Evolutionary conservation across 2,113 vertebrate genomes (phyloP).

Genomic region (Anoplopoma fimbria): DNA sequence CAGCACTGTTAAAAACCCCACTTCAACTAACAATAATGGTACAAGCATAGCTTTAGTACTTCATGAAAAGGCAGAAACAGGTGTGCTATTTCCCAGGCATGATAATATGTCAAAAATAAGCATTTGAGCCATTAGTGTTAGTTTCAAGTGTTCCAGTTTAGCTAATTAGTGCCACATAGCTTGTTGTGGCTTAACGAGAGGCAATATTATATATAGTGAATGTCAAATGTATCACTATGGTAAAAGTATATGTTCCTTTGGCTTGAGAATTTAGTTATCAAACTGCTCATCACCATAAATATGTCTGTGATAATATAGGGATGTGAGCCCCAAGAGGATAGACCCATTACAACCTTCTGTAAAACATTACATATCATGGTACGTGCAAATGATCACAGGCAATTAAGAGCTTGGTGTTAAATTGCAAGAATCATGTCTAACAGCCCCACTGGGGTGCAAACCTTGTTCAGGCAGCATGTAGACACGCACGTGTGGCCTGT

Average conservation of each 20-base stretch:
- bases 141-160: conserved; percentile 47
- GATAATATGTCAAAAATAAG: conserved; percentile 38
- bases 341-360: conserved; percentile 41
- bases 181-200: conserved; percentile 12
- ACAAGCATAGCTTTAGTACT: conserved; percentile 12
- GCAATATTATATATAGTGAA: conserved; percentile 21
- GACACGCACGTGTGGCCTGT: conserved; percentile 23
- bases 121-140: conserved; percentile 56
- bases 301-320: conserved; percentile 35
- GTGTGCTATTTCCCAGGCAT: conserved; percentile 32
- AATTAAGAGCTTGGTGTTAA: conserved; percentile 64
- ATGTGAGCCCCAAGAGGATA: conserved; percentile 44
- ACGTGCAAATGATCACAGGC: conserved; percentile 59
- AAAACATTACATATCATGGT: conserved; percentile 57
- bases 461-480: conserved; percentile 28
- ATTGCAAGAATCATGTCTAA: conserved; percentile 58
- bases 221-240: conserved; percentile 29
- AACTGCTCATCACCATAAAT: conserved; percentile 42
- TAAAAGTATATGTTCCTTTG: conserved; percentile 36
- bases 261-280: conserved; percentile 10
- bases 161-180: conserved; percentile 49
- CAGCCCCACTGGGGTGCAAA: conserved; percentile 58
- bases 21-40: conserved; percentile 39
- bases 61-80: conserved; percentile 45
- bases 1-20: conserved; percentile 38